These are phyloP conservation scores for Siniperca knerii DNA, from an alignment of 2,113 vertebrate genomes.

Conservation along the genomic window DNA sequence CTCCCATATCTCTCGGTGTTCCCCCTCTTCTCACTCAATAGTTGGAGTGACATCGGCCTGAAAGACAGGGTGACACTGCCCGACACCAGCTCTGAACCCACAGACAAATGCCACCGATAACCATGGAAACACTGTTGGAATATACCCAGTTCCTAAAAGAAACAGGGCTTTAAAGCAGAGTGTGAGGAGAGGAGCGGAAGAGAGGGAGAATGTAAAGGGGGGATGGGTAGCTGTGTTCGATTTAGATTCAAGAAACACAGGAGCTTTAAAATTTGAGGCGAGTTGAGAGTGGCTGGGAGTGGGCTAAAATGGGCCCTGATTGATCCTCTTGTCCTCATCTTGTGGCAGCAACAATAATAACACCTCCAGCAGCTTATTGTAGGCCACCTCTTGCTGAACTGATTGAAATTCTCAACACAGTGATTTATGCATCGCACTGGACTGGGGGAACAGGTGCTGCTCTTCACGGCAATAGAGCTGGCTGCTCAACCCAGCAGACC, in stretches of 20 bases:
- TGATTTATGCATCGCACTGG: slow-evolving; percentile 69
- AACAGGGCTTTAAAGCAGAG: slow-evolving; percentile 58
- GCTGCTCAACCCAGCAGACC: slow-evolving; percentile 43
- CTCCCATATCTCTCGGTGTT: slow-evolving; percentile 32
- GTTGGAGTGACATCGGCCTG: slow-evolving; percentile 64
- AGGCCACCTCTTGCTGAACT: slow-evolving; percentile 33
- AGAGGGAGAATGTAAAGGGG: slow-evolving; percentile 41
- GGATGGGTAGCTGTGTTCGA: slow-evolving; percentile 58
- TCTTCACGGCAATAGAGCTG: slow-evolving; percentile 40
- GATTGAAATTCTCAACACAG: slow-evolving; percentile 45
- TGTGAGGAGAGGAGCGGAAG: slow-evolving; percentile 53
- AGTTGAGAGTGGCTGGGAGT: slow-evolving; percentile 30
- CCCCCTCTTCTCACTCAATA: slow-evolving; percentile 53
- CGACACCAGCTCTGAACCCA: slow-evolving; percentile 66
- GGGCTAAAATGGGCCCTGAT: slow-evolving; percentile 33
- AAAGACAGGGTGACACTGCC: slow-evolving; percentile 69
- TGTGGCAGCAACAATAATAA: slow-evolving; percentile 7
- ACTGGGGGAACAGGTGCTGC: slow-evolving; percentile 57
- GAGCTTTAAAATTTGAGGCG: slow-evolving; percentile 44
- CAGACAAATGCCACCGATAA: slow-evolving; percentile 69
- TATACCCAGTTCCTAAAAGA: slow-evolving; percentile 63
- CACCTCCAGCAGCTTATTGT: slow-evolving; percentile 28
- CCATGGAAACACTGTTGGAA: slow-evolving; percentile 79
- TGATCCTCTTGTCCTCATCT: slow-evolving; percentile 49
- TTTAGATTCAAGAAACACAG: slow-evolving; percentile 62